Base-by-base conservation (phyloP, 2,113 vertebrate species). In the Pseudopodoces humilis region DNA sequence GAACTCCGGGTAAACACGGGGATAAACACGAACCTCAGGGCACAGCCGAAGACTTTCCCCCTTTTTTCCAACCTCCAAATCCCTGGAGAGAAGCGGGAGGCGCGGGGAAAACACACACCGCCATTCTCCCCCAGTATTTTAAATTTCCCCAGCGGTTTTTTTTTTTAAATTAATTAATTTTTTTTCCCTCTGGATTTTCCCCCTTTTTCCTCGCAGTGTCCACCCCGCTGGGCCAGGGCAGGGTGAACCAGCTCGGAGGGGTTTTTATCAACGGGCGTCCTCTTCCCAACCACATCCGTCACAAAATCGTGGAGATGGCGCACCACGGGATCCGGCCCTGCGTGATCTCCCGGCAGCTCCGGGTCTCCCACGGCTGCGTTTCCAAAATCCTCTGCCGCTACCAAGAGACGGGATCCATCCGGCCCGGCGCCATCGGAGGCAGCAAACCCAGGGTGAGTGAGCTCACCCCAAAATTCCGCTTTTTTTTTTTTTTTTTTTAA, bases 291-390 rank as follows among this genome's bases (percentile, higher is more conserved):
- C 99, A 99, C 94, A 99, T 99, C 97, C 98, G 99, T 47, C 99
- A 99, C 96, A 99, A 99, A 98, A 99, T 99, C 58, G 99, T 99
- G 95, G 99, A 99, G 97, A 99, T 99, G 99, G 99, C 99, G 19
- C 99, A 99, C 92, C 99, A 99, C 49, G 99, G 99, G 85, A 99
- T 99, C 97, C 97, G 99, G 75, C 99, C 99, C 97, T 99, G 99
- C 74, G 99, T 99, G 87, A 99, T 99, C 97, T 99, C 99, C 92
- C 97, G 99, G 76, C 99, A 99, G 97, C 97, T 99, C 46, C 98
- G 99, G 5, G 99, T 99, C 62, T 99, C 99, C 83, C 99, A 99
- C 56, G 99, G 99, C 31, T 99, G 99, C 25, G 99, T 99, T 58
- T 99, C 99, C 98, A 99, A 99, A 98, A 99, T 99, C 95, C 99